Conservation (phyloP, 1,140 invertebrate genomes). For the Zaprionus lachaisei region DNA sequence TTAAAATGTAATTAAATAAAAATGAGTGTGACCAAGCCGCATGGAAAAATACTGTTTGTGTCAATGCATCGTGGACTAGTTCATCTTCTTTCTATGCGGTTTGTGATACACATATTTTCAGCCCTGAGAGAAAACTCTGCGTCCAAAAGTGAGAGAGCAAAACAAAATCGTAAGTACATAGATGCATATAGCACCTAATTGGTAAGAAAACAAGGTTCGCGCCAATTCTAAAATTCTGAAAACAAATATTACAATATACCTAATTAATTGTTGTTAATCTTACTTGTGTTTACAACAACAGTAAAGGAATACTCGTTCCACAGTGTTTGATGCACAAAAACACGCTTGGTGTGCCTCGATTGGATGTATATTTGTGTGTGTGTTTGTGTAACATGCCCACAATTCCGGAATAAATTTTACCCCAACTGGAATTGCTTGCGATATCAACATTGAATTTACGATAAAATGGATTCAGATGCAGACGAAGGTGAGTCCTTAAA, state of each 20-base stretch:
- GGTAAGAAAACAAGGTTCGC: constrained; percentile 40
- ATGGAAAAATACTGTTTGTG: constrained; percentile 6
- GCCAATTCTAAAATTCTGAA: constrained; percentile 28
- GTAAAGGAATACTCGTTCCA: background rate
- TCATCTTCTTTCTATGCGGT: constrained; percentile 3
- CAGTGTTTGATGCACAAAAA: constrained; percentile 16
- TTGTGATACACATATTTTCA: constrained; percentile 14
- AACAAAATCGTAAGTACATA: constrained; percentile 51
- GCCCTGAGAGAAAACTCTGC: constrained; percentile 31
- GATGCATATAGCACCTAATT: constrained; percentile 37
- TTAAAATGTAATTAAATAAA: background rate
- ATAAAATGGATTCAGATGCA: constrained; percentile 39
- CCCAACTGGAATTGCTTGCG: constrained; percentile 28
- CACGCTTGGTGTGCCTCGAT: constrained; percentile 25
- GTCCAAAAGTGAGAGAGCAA: constrained; percentile 46
- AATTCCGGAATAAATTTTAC: constrained; percentile 19
- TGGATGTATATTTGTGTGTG: constrained; percentile 12
- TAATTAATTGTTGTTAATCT: background rate
- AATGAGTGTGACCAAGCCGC: constrained; percentile 1
- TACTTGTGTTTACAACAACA: constrained; percentile 6
- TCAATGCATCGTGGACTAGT: background rate
- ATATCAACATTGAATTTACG: constrained; percentile 9
- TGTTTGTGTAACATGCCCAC: constrained; percentile 26
- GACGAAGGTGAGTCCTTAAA: constrained; percentile 35
- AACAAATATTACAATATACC: constrained; percentile 12